phyloP scores from a whole-genome alignment of 2,888 invertebrate species.

The Brachynemurus nebulosus region DNA sequence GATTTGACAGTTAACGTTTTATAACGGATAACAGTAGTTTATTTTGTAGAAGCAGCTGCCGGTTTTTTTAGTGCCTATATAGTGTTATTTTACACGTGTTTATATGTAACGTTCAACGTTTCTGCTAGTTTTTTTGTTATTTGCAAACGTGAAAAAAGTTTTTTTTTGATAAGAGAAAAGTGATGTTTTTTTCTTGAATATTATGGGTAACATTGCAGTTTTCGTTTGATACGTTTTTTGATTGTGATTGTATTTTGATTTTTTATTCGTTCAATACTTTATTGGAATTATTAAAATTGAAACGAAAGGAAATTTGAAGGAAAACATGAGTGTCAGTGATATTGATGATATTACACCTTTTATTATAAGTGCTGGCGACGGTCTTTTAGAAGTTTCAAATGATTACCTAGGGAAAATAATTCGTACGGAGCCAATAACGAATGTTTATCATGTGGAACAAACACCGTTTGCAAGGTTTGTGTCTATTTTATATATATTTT shows the following conservation, averaged over 20 bases:
- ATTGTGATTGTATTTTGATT: neutral
- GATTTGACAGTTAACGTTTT: neutral
- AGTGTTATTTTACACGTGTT: conserved; percentile 1
- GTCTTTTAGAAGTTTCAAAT: conserved; percentile 56
- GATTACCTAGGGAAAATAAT: conserved; percentile 52
- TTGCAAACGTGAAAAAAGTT: neutral
- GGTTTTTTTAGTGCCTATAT: neutral
- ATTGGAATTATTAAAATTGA: conserved; percentile 5
- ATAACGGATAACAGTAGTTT: conserved; percentile 1
- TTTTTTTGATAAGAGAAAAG: neutral
- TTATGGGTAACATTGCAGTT: neutral
- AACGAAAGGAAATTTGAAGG: too few relatives aligned
- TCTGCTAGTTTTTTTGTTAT: neutral
- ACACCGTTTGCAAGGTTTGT: conserved; percentile 73
- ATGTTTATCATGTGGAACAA: conserved; percentile 67
- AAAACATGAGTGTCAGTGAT: conserved; percentile 40
- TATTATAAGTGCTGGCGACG: conserved; percentile 48
- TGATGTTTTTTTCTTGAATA: neutral
- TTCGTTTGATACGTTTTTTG: conserved; percentile 1
- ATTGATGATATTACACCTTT: conserved; percentile 41
- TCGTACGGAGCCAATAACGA: conserved; percentile 58
- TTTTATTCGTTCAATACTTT: conserved; percentile 2
- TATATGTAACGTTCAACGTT: conserved; percentile 1
- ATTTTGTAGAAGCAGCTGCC: conserved; percentile 1
- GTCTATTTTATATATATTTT: too few relatives aligned